Conservation (phyloP, 2,888 invertebrate genomes). For the Malacosoma neustria region DNA sequence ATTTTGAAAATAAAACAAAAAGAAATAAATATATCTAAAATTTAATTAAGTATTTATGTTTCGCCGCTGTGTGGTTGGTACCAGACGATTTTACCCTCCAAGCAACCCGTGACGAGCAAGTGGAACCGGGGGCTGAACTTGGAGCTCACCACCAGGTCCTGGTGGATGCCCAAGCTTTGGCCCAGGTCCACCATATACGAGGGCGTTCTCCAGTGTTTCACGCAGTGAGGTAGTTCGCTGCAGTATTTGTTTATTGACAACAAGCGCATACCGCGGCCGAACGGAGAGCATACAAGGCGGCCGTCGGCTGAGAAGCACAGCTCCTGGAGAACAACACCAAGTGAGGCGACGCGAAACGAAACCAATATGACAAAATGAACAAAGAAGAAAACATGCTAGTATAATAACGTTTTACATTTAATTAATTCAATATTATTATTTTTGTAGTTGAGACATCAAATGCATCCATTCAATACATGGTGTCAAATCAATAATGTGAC, state of each 20-base stretch:
- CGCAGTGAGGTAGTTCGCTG: constrained; percentile 83
- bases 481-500: too few species aligned
- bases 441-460: too few species aligned
- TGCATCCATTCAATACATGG: too few species aligned
- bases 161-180: constrained; percentile 81
- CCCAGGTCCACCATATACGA: constrained; percentile 74
- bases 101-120: constrained; percentile 91
- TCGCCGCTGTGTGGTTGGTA: constrained; percentile 82
- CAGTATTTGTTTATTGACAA: constrained; percentile 86
- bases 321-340: too few species aligned
- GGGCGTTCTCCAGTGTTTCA: constrained; percentile 23
- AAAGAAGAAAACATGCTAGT: too few species aligned
- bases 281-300: constrained; percentile 92
- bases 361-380: too few species aligned
- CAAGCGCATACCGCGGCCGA: constrained; percentile 89
- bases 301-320: constrained; percentile 94
- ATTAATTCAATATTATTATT: too few species aligned
- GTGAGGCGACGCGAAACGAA: too few species aligned
- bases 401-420: too few species aligned
- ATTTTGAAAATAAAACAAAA: constrained; percentile 1
- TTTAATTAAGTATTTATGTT: constrained; percentile 23
- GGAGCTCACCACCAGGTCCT: constrained; percentile 90
- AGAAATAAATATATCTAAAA: constrained; percentile 5
- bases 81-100: constrained; percentile 92
- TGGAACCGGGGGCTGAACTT: constrained; percentile 92